These are phyloP conservation scores for Spermophilus dauricus DNA, from an alignment of 2,113 vertebrate species.

Conservation along the genomic window DNA sequence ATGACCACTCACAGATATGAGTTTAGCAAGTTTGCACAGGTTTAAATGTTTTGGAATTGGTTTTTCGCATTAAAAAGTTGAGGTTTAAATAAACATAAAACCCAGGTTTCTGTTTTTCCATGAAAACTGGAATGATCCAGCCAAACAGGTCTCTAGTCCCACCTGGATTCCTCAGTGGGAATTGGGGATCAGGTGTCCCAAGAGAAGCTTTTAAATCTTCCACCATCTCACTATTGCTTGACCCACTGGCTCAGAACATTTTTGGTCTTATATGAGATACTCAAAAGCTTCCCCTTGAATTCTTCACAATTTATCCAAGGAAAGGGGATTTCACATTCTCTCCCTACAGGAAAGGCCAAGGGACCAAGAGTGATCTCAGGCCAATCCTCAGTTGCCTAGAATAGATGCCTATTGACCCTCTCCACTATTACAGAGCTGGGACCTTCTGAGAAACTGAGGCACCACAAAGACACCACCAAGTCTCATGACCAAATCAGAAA, in stretches of 20 bases:
- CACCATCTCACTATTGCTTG: background rate
- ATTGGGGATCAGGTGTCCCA: background rate
- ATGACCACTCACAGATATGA: background rate
- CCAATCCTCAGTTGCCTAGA: background rate
- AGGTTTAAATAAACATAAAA: slow-evolving; percentile 13
- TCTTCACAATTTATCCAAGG: background rate
- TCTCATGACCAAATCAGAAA: too few relatives aligned
- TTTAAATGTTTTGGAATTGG: background rate
- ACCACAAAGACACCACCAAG: too few relatives aligned
- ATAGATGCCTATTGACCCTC: background rate
- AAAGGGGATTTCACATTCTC: background rate
- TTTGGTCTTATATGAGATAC: background rate
- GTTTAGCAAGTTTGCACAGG: background rate
- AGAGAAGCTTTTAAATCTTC: background rate
- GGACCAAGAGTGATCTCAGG: background rate
- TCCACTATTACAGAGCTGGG: too few relatives aligned
- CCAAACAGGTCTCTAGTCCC: background rate
- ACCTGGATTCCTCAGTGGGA: background rate
- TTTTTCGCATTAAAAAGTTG: background rate
- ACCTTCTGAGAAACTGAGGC: too few relatives aligned
- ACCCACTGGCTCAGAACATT: background rate
- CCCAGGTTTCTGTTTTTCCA: background rate
- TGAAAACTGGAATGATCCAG: background rate
- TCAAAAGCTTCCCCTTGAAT: background rate
- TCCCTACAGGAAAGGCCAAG: background rate